Evolutionary conservation across 2,888 invertebrate species (phyloP), one percentile per base, ranked within the genome.

Genomic region (Polydrusus pterygomalis): DNA sequence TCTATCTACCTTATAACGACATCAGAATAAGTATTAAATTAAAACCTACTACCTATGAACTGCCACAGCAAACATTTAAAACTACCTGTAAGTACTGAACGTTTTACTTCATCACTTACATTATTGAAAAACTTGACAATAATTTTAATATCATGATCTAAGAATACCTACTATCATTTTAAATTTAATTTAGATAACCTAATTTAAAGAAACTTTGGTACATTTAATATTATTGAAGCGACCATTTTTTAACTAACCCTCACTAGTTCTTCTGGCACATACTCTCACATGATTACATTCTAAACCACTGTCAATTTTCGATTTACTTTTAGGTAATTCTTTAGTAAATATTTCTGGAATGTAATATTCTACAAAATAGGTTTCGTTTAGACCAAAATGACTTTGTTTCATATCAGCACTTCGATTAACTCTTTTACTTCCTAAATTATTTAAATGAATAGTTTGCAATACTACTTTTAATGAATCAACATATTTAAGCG

Each of bases 311-410:
- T 83, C 82, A 74, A 84, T 83, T 87, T 88, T 84, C 70, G 87
- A 79, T 82, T 86, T 79, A 58, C 77, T 83, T 83, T 82, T 81
- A 11, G 70, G 47, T 30, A 68, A 38, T 20, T 78, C 79, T 74
- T 84, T 86, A 0, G 75, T 70, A 73, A 85, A 81, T 45, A 81
- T 81, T 78, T 88, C 87, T 20, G 87, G 87, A 73, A 88, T 80
- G 74, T 87, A 82, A 81, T 89, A 89, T 76, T 89, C 89, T 45
- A 89, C 83, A 82, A 89, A 89, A 82, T 88, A 89, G 30, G 87
- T 89, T 77, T 83, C 83, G 72, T 75, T 82, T 45, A 81, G 79
- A 20, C 78, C 70, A 74, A 82, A 80, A 58, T 78, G 79, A 77
- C 80, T 80, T 56, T 79, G 79, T 51, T 64, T 72, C 54, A 56